Conservation (phyloP, 2,888 invertebrate genomes). For the Boloria euphrosyne region DNA sequence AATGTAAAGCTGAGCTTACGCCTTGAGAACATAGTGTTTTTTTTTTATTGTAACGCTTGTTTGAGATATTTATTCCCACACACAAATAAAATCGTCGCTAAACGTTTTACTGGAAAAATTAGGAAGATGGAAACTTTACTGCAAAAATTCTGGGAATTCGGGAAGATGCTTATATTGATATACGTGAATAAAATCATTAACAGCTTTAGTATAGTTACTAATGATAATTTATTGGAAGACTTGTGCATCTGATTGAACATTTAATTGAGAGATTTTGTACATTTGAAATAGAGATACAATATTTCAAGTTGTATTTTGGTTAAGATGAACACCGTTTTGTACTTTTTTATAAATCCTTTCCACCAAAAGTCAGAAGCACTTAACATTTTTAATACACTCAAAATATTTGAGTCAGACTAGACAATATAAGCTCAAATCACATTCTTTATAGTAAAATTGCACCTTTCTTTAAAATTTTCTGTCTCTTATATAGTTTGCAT, state of each 20-base stretch:
- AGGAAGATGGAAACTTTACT: too few species aligned
- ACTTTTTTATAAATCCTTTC: constrained; percentile 5
- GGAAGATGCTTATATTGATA: too few species aligned
- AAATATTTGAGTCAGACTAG: constrained; percentile 9
- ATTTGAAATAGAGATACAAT: background rate
- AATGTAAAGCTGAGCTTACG: too few species aligned
- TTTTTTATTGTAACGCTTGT: too few species aligned
- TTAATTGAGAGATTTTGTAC: constrained; percentile 1
- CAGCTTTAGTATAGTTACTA: background rate
- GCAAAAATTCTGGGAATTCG: too few species aligned
- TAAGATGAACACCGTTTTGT: constrained; percentile 12
- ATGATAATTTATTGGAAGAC: constrained; percentile 9
- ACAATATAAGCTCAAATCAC: constrained; percentile 20
- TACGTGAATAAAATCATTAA: too few species aligned
- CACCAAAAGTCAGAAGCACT: background rate
- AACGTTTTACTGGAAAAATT: too few species aligned
- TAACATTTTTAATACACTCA: background rate
- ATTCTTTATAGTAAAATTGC: background rate
- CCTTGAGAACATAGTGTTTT: too few species aligned
- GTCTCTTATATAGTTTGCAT: background rate
- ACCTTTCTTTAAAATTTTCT: background rate
- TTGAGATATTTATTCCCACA: too few species aligned
- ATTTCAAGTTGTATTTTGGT: constrained; percentile 6
- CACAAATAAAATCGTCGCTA: too few species aligned
- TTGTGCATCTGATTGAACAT: background rate